These are phyloP conservation scores for Neolamprologus kungweensis DNA, from an alignment of 2,113 vertebrate species.

Conservation along the genomic window DNA sequence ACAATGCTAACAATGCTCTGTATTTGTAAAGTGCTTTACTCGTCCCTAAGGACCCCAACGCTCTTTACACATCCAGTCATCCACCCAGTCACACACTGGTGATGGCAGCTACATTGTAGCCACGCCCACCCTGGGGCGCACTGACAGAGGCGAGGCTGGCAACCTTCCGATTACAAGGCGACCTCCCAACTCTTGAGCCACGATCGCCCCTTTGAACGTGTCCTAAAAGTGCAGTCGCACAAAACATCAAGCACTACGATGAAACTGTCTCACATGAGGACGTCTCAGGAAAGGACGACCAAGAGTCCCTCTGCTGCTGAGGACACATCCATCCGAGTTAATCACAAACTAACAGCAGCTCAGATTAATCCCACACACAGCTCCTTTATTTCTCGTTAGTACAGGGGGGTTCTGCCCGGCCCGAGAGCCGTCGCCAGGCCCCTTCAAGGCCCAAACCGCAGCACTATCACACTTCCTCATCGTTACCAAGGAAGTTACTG, in stretches of 20 bases:
- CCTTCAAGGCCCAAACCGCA: neutral
- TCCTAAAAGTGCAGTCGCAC: neutral
- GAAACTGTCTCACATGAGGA: neutral
- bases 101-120: neutral
- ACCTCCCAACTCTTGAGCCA: neutral
- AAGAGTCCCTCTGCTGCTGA: neutral
- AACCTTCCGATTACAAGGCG: neutral
- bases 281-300: neutral
- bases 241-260: neutral
- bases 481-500: neutral
- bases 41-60: neutral
- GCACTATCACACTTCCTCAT: neutral
- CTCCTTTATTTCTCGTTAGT: neutral
- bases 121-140: neutral
- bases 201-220: neutral
- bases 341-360: neutral
- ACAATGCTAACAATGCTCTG: neutral
- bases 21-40: accelerated
- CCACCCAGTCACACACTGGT: neutral
- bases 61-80: accelerated
- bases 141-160: neutral
- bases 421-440: neutral
- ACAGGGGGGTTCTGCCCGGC: neutral
- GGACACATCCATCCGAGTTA: neutral
- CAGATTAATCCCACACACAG: neutral